phyloP scores from a whole-genome alignment of 2,888 invertebrate species.

The Acleris emargana region DNA sequence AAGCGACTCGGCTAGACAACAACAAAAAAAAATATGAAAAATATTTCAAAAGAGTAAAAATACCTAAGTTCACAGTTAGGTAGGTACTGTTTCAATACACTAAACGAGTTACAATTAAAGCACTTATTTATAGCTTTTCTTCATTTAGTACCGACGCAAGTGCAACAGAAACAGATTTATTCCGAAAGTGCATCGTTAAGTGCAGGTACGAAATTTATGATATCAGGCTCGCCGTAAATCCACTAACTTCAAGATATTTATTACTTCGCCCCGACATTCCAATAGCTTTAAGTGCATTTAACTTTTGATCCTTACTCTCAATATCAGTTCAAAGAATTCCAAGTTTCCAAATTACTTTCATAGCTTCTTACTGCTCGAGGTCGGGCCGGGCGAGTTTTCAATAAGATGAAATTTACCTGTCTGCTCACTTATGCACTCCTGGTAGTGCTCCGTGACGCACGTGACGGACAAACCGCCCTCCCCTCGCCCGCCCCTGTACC shows the following conservation, averaged over 20 bases:
- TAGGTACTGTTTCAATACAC: not conserved
- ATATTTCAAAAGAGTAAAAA: too few species aligned
- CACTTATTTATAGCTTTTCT: constrained; percentile 1
- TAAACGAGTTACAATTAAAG: not conserved
- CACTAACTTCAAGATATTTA: constrained; percentile 2
- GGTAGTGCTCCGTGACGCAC: constrained; percentile 14
- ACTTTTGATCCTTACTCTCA: constrained; percentile 1
- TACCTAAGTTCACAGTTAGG: too few species aligned
- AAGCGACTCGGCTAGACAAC: too few species aligned
- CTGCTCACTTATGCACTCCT: constrained; percentile 2
- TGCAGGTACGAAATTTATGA: constrained; percentile 8
- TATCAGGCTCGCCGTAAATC: constrained; percentile 1
- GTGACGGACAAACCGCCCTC: constrained; percentile 12
- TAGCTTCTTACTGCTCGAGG: not conserved
- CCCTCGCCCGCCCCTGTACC: not conserved
- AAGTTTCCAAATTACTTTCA: constrained; percentile 11
- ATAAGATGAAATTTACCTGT: constrained; percentile 26
- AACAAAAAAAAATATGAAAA: too few species aligned
- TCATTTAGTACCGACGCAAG: not conserved
- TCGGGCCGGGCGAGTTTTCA: constrained; percentile 12
- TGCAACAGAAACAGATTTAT: constrained; percentile 1
- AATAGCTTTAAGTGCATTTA: constrained; percentile 6
- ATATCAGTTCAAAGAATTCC: not conserved
- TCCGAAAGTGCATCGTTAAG: not conserved
- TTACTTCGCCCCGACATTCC: not conserved